phyloP scores from a whole-genome alignment of 23 tunicate genomes.

The Aplidium turbinatum region DNA sequence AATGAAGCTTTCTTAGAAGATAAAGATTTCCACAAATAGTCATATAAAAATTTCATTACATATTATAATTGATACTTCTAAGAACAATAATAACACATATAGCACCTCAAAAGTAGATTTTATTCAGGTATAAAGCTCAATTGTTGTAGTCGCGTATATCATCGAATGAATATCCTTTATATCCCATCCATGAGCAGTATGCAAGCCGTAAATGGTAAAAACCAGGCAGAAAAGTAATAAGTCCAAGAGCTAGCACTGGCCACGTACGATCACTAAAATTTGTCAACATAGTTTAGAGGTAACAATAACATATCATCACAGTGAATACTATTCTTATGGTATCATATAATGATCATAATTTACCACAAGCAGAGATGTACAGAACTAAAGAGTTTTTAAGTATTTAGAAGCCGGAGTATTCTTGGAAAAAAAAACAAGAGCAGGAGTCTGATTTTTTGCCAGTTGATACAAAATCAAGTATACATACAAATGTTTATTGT shows the following conservation, averaged over 20 bases:
- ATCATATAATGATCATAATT: neutral
- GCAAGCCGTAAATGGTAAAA: constrained; percentile 93
- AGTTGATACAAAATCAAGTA: neutral
- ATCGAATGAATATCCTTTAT: constrained; percentile 84
- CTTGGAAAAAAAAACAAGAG: constrained; percentile 4
- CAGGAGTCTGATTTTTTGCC: neutral
- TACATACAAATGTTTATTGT: no score
- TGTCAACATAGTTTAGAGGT: no score
- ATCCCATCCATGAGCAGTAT: constrained; percentile 73
- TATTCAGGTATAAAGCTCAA: no score
- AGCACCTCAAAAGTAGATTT: no score
- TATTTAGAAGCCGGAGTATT: neutral
- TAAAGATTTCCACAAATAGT: neutral
- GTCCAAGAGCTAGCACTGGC: constrained; percentile 87
- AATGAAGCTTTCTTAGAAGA: neutral
- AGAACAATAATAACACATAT: neutral
- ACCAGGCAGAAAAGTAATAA: constrained; percentile 83
- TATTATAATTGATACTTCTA: neutral
- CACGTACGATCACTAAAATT: constrained; percentile 79
- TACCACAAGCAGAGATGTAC: neutral
- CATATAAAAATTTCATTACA: neutral
- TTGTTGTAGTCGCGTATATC: constrained; percentile 89
- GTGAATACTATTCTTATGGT: no score
- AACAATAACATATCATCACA: no score
- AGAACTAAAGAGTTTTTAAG: no score